phyloP scores from a whole-genome alignment of 1,140 invertebrate species.

The Bradysia coprophila region DNA sequence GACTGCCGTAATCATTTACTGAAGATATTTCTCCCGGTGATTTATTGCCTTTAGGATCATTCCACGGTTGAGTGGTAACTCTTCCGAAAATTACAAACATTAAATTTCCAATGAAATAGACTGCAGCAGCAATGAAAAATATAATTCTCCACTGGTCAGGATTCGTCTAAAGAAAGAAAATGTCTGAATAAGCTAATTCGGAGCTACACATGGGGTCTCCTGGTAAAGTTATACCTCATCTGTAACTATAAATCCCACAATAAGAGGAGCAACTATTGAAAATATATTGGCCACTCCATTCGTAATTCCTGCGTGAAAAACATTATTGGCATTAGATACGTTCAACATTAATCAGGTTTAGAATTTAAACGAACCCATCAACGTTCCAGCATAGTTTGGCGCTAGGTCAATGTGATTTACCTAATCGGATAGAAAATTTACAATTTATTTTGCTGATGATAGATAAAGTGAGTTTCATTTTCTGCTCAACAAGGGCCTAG shows the following conservation, averaged over 20 bases:
- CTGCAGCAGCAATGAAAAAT: slow-evolving; percentile 43
- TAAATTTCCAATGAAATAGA: slow-evolving; percentile 42
- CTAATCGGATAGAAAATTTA: too few relatives aligned
- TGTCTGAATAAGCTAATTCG: neutral
- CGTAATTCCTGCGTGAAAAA: too few relatives aligned
- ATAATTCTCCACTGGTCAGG: slow-evolving; percentile 41
- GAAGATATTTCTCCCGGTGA: too few relatives aligned
- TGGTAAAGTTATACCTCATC: slow-evolving; percentile 40
- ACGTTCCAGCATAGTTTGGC: slow-evolving; percentile 44
- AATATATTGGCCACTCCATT: slow-evolving; percentile 48
- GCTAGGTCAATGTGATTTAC: slow-evolving; percentile 57
- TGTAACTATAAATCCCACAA: slow-evolving; percentile 34
- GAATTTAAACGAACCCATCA: too few relatives aligned
- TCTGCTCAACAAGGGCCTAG: too few relatives aligned
- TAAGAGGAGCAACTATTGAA: slow-evolving; percentile 41
- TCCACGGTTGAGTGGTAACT: slow-evolving; percentile 36
- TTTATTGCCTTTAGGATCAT: slow-evolving; percentile 24
- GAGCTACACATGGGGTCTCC: too few relatives aligned
- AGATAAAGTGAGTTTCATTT: too few relatives aligned
- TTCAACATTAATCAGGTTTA: too few relatives aligned
- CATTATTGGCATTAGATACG: too few relatives aligned
- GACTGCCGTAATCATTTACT: too few relatives aligned
- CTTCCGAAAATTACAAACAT: slow-evolving; percentile 42
- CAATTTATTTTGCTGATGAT: too few relatives aligned
- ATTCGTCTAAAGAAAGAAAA: slow-evolving; percentile 22